A percentile compares a stretch with the other conserved stretches of the same genome.
Conservation (phyloP, 1,140 invertebrate genomes). For the Macrosteles quadrilineatus region DNA sequence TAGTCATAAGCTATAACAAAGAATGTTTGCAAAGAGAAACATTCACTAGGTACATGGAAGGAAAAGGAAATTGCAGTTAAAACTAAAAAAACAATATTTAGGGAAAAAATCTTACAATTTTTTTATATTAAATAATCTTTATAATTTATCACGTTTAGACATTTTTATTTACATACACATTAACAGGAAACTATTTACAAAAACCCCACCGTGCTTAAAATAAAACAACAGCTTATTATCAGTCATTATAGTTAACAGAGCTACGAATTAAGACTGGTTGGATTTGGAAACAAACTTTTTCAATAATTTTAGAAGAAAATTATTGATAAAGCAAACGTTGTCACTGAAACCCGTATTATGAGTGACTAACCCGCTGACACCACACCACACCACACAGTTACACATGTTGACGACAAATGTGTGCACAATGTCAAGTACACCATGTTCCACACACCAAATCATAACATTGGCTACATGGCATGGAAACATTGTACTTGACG, state of each 20-base stretch:
- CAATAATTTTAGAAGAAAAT: too few relatives aligned
- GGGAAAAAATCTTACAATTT: not conserved
- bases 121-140: slow-evolving; percentile 15
- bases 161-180: slow-evolving; percentile 1
- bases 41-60: not conserved
- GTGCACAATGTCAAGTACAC: too few relatives aligned
- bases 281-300: not conserved
- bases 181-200: slow-evolving; percentile 18
- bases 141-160: slow-evolving; percentile 22
- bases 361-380: too few relatives aligned
- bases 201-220: slow-evolving; percentile 16
- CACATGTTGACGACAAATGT: too few relatives aligned
- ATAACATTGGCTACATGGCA: too few relatives aligned
- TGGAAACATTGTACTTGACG: too few relatives aligned
- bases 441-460: too few relatives aligned
- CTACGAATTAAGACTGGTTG: not conserved
- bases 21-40: not conserved
- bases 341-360: too few relatives aligned
- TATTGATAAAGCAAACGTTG: too few relatives aligned
- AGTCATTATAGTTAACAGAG: not conserved
- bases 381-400: too few relatives aligned
- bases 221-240: not conserved
- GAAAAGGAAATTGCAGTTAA: not conserved
- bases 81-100: not conserved
- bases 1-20: too few relatives aligned